phyloP scores from a whole-genome alignment of 1,140 invertebrate species.

The Drosophila bocqueti region DNA sequence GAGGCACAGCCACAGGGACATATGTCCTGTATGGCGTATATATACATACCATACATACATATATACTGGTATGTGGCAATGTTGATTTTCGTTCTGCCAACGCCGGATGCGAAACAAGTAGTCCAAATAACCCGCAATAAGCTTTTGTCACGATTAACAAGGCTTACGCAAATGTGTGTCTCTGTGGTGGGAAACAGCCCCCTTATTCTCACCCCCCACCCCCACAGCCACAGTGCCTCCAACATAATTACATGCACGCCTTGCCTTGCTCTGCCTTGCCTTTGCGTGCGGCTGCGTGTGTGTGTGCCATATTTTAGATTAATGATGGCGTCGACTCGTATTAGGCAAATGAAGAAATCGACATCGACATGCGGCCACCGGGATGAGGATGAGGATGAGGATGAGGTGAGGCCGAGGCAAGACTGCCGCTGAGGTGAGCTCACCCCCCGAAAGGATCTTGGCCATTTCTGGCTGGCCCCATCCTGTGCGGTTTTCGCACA shows the following conservation, averaged over 20 bases:
- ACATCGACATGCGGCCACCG: slow-evolving; percentile 65
- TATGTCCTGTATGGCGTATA: slow-evolving; percentile 13
- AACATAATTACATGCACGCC: slow-evolving; percentile 78
- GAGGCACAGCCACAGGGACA: slow-evolving; percentile 14
- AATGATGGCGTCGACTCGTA: slow-evolving; percentile 79
- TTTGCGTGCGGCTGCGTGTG: slow-evolving; percentile 59
- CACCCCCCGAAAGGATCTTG: slow-evolving; percentile 1
- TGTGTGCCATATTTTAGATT: slow-evolving; percentile 78
- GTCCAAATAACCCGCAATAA: slow-evolving; percentile 82
- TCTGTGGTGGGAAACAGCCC: slow-evolving; percentile 22
- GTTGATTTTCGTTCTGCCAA: slow-evolving; percentile 77
- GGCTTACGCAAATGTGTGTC: slow-evolving; percentile 73
- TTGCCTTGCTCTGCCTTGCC: background rate
- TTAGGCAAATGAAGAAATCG: slow-evolving; percentile 83
- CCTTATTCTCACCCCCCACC: background rate
- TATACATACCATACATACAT: background rate
- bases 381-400: slow-evolving; percentile 2
- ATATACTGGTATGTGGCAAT: slow-evolving; percentile 40
- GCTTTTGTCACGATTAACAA: slow-evolving; percentile 82
- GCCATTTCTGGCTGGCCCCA: slow-evolving; percentile 18
- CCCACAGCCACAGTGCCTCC: slow-evolving; percentile 16
- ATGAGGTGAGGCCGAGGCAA: slow-evolving; percentile 16
- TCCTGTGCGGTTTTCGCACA: slow-evolving; percentile 74
- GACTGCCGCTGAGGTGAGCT: slow-evolving; percentile 6
- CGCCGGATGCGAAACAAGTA: slow-evolving; percentile 81